Evolutionary conservation across 2,797 vertebrate genomes (phyloP).

Genomic region (Xerus rutilus): DNA sequence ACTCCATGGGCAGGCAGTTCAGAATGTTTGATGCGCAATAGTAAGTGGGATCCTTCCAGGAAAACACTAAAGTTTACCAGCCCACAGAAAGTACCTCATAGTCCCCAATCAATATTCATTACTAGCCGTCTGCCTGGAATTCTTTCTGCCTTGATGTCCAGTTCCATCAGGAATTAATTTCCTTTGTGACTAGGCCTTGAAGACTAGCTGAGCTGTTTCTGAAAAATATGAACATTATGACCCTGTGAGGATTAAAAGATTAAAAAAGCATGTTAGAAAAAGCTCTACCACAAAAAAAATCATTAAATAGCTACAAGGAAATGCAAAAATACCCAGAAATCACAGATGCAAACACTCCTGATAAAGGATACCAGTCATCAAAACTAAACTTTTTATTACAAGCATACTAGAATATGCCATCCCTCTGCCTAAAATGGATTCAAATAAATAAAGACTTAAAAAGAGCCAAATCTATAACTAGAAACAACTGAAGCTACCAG

Average conservation of each 20-base stretch:
- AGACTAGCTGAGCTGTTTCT: constrained; percentile 54
- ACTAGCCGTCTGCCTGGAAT: constrained; percentile 24
- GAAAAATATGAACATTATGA: constrained; percentile 60
- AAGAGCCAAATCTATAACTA: constrained; percentile 32
- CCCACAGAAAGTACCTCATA: constrained; percentile 33
- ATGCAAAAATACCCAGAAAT: constrained; percentile 49
- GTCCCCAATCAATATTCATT: constrained; percentile 66
- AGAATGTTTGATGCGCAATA: constrained; percentile 13
- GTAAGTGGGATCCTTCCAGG: constrained; percentile 23
- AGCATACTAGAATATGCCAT: not conserved
- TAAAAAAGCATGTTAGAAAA: constrained; percentile 60
- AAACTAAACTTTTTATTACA: constrained; percentile 26
- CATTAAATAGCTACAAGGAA: constrained; percentile 48
- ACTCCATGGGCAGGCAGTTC: constrained; percentile 23
- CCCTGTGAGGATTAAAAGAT: constrained; percentile 47
- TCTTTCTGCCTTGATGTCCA: constrained; percentile 46
- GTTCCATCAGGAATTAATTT: constrained; percentile 64
- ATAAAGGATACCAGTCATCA: constrained; percentile 44
- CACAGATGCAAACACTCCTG: constrained; percentile 39
- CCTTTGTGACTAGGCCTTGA: constrained; percentile 54
- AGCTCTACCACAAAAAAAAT: constrained; percentile 53
- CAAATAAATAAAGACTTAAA: constrained; percentile 37
- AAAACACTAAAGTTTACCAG: constrained; percentile 56
- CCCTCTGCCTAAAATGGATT: constrained; percentile 36
- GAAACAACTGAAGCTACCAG: not conserved